Evolutionary conservation across 2,888 invertebrate genomes (phyloP), one percentile per base, ranked within the genome.

Genomic region (Charanyca ferruginea): DNA sequence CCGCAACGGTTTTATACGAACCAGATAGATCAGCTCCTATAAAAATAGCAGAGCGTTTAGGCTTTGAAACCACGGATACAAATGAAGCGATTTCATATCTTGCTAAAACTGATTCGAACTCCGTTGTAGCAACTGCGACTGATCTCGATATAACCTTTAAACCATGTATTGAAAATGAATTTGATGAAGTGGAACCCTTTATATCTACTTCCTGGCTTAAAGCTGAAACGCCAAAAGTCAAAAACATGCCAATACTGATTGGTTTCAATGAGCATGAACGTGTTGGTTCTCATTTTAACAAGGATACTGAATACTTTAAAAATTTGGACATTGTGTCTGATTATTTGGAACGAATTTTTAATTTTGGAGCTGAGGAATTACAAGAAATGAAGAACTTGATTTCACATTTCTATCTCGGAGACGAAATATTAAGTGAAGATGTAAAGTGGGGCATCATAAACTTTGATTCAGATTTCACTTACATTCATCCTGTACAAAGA

Each of bases 261-360:
- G 93, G 93, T 2, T 91, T 88, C 49, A 91, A 82, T 48, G 83
- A 86, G 47, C 73, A 87, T 41, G 93, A 93, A 82, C 25, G 44
- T 16, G 55, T 86, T 9, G 7, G 20, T 0, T 3, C 0, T 2
- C 84, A 88, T 59, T 66, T 61, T 0, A 49, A 72, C 45, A 59
- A 52, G 68, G 61, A 77, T 9, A 47, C 62, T 8, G 81, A 83
- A 22, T 64, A 78, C 35, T 89, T 83, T 32, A 44, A 83, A 52
- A 76, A 73, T 38, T 63, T 85, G 11, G 55, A 85, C 25, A 54
- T 86, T 18, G 77, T 90, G 49, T 54, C 64, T 18, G 53, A 67
- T 3, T 55, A 68, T 54, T 66, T 87, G 11, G 66, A 70, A 35
- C 66, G 63, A 25, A 68, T 72, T 5, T 87, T 88, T 66, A 45